Conservation (phyloP, 2,888 invertebrate genomes). For the Tenthredo scrophulariae region DNA sequence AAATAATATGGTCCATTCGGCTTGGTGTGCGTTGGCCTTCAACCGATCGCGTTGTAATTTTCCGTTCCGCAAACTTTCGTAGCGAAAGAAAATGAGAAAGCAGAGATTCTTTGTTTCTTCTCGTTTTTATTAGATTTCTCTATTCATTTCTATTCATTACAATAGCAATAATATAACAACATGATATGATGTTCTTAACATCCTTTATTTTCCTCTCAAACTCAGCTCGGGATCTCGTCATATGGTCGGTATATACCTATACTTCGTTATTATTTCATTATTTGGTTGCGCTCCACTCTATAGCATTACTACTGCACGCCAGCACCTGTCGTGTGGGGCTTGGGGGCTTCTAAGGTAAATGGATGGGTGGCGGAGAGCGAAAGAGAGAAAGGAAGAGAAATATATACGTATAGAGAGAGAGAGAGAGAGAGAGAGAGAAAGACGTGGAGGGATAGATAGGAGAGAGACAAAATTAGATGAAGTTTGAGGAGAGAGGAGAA, state of each 20-base stretch:
- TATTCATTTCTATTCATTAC: too few species aligned
- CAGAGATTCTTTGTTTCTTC: too few species aligned
- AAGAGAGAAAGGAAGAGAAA: slow-evolving; percentile 42
- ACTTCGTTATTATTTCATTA: slow-evolving; percentile 50
- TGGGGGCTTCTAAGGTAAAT: slow-evolving; percentile 55
- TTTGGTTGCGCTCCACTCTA: slow-evolving; percentile 49
- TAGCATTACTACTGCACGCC: slow-evolving; percentile 61
- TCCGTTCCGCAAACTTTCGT: too few species aligned
- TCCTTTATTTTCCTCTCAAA: background rate
- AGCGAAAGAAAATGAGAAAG: too few species aligned
- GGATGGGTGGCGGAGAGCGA: slow-evolving; percentile 46
- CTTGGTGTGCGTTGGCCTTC: too few species aligned
- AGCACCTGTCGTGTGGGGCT: slow-evolving; percentile 76
- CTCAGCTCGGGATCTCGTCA: background rate
- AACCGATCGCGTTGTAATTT: too few species aligned
- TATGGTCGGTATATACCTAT: background rate
- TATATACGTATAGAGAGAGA: background rate
- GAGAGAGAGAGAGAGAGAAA: slow-evolving; percentile 36
- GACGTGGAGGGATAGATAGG: background rate
- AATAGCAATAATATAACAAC: background rate
- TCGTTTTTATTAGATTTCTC: too few species aligned
- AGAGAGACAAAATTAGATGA: slow-evolving; percentile 48
- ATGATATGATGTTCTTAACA: background rate
- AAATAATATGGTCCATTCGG: too few species aligned
- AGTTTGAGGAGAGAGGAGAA: slow-evolving; percentile 54